Conservation (phyloP, 2,888 invertebrate species). For the Seladonia tumulorum region DNA sequence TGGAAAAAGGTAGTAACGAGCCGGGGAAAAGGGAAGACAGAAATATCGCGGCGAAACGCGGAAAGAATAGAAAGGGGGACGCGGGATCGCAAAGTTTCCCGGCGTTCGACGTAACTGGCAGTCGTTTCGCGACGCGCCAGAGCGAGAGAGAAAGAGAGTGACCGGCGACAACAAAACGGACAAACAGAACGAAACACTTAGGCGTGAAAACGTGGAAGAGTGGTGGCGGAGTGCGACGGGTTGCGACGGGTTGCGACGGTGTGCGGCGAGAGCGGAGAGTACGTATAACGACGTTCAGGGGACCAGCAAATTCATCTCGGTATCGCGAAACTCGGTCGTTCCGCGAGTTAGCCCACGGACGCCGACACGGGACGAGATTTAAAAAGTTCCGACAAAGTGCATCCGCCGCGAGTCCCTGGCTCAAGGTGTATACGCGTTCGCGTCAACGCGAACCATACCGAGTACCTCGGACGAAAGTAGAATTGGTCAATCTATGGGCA, state of each 20-base stretch:
- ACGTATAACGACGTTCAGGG: slow-evolving; percentile 72
- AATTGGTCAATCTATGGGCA: too few species aligned
- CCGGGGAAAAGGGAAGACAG: not conserved
- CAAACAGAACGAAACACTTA: slow-evolving; percentile 7
- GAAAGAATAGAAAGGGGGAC: not conserved
- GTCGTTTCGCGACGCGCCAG: not conserved
- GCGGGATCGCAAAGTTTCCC: slow-evolving; percentile 7
- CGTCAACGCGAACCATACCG: slow-evolving; percentile 21
- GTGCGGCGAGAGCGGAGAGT: not conserved
- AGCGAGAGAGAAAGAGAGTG: not conserved
- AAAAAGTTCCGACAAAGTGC: slow-evolving; percentile 71
- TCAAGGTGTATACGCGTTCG: slow-evolving; percentile 32
- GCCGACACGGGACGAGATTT: slow-evolving; percentile 65
- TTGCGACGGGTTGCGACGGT: not conserved
- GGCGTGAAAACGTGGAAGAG: not conserved
- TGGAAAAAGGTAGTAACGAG: not conserved
- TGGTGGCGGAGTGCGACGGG: not conserved
- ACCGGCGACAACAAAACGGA: not conserved
- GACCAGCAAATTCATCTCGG: slow-evolving; percentile 72
- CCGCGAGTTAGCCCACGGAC: slow-evolving; percentile 56
- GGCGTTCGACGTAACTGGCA: slow-evolving; percentile 3
- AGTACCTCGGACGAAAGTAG: not conserved
- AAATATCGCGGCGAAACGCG: not conserved
- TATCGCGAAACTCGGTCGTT: slow-evolving; percentile 55
- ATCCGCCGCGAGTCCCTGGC: slow-evolving; percentile 18